These are phyloP conservation scores for Columba guinea DNA, from an alignment of 2,797 vertebrate genomes.

Conservation along the genomic window DNA sequence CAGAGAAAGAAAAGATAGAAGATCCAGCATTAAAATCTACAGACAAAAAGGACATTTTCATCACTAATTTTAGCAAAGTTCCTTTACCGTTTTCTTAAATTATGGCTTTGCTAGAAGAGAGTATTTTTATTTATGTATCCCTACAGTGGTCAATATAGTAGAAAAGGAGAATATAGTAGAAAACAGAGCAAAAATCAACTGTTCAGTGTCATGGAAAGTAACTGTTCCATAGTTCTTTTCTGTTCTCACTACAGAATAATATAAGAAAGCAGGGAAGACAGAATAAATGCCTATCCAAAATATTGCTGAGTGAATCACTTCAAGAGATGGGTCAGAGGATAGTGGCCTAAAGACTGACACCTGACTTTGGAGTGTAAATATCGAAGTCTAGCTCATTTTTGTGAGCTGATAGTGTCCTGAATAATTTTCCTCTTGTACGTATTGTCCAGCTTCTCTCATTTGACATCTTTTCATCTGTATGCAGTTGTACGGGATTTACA, in stretches of 20 bases:
- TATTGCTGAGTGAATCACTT: background rate
- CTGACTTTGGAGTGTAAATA: background rate
- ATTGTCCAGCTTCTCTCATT: background rate
- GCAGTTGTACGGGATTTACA: background rate
- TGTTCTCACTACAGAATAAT: background rate
- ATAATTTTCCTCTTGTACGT: background rate
- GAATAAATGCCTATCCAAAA: background rate
- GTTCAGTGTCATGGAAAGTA: background rate
- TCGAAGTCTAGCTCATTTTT: background rate
- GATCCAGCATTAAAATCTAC: constrained; percentile 15
- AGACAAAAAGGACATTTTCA: background rate
- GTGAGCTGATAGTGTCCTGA: background rate
- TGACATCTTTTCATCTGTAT: background rate
- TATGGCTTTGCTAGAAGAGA: background rate
- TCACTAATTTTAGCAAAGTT: background rate
- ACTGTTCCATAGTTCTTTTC: background rate
- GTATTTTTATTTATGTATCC: background rate
- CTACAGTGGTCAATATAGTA: background rate
- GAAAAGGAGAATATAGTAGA: background rate
- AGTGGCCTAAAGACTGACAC: background rate
- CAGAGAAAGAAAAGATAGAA: background rate
- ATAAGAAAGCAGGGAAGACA: background rate
- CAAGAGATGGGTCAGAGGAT: background rate
- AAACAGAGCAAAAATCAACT: background rate
- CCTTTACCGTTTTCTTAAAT: background rate